Evolutionary conservation across 2,888 invertebrate species (phyloP).

Genomic region (Dynastes tityus): DNA sequence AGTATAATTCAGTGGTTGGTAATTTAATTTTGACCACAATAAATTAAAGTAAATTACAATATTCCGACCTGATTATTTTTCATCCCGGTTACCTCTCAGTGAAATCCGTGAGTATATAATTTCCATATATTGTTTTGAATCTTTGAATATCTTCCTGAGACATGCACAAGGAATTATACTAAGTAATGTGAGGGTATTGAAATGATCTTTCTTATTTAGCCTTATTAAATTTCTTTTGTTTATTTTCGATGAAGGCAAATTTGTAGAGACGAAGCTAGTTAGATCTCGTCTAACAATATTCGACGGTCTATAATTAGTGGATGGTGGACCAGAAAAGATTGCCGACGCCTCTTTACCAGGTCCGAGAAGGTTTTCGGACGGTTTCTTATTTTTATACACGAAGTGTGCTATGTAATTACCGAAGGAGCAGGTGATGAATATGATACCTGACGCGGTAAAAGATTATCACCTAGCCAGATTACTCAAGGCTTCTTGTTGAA

Average conservation of each 20-base stretch:
- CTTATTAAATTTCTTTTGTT: conserved; percentile 35
- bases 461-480: conserved; percentile 55
- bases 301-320: conserved; percentile 43
- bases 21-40: no score
- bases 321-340: conserved; percentile 38
- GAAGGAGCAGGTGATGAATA: conserved; percentile 57
- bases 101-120: not conserved
- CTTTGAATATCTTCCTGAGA: not conserved
- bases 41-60: no score
- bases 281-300: conserved; percentile 39
- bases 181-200: not conserved
- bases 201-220: not conserved
- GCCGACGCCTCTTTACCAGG: conserved; percentile 32
- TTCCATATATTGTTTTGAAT: not conserved
- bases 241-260: conserved; percentile 26
- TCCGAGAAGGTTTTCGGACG: conserved; percentile 35
- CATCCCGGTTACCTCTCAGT: no score
- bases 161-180: not conserved
- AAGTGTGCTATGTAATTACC: conserved; percentile 56
- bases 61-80: no score
- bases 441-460: conserved; percentile 56
- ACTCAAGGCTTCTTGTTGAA: conserved; percentile 49
- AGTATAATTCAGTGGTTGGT: no score
- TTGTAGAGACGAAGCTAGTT: conserved; percentile 20
- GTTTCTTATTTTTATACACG: conserved; percentile 53